Evolutionary conservation across 2,888 invertebrate genomes (phyloP).

Genomic region (Matsumyia berberina): DNA sequence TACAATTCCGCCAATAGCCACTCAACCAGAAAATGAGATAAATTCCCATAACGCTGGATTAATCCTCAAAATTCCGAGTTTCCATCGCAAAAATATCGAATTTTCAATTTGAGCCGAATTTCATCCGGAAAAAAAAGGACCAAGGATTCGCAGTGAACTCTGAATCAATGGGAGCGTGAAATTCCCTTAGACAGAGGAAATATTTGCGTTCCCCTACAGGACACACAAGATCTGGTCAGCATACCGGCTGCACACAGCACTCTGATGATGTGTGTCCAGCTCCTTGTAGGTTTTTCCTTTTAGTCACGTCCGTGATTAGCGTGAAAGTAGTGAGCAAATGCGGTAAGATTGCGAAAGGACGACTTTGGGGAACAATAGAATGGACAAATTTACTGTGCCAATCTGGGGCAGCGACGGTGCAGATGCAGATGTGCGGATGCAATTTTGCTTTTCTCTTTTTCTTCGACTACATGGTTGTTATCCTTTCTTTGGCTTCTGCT

Average conservation of each 20-base stretch:
- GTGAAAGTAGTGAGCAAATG: slow-evolving; percentile 64
- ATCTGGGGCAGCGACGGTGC: slow-evolving; percentile 45
- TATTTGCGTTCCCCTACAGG: slow-evolving; percentile 11
- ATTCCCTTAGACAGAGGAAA: slow-evolving; percentile 22
- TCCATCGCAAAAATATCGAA: slow-evolving; percentile 24
- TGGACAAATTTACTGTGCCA: slow-evolving; percentile 45
- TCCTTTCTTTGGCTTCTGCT: slow-evolving; percentile 25
- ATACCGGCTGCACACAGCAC: slow-evolving; percentile 15
- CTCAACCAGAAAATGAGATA: slow-evolving; percentile 61
- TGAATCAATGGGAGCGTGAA: slow-evolving; percentile 52
- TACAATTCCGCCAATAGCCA: slow-evolving; percentile 7
- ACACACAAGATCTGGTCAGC: not conserved
- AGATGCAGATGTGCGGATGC: slow-evolving; percentile 24
- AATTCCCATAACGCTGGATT: slow-evolving; percentile 53
- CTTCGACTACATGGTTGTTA: slow-evolving; percentile 29
- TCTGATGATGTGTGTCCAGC: slow-evolving; percentile 34
- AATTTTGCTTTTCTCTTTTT: slow-evolving; percentile 12
- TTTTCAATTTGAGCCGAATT: slow-evolving; percentile 7
- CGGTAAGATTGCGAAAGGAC: slow-evolving; percentile 37
- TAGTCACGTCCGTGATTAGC: slow-evolving; percentile 62
- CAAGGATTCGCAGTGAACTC: slow-evolving; percentile 43
- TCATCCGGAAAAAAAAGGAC: not conserved
- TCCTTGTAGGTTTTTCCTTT: slow-evolving; percentile 60
- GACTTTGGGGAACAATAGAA: slow-evolving; percentile 16
- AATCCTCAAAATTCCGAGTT: slow-evolving; percentile 17